These are phyloP conservation scores for Rhabdomys dilectus DNA, from an alignment of 2,113 vertebrate genomes.

Conservation along the genomic window DNA sequence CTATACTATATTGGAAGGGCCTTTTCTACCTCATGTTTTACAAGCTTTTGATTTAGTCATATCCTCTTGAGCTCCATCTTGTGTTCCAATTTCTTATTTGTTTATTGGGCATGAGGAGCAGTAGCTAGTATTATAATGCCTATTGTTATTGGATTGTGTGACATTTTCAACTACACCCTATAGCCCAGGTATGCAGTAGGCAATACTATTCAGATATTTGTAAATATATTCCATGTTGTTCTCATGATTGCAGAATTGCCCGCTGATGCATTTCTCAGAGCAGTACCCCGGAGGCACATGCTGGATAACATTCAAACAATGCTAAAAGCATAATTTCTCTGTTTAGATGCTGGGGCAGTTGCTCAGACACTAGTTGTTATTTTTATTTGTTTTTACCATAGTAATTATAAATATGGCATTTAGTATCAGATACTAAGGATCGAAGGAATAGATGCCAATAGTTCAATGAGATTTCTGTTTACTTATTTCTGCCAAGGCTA, in stretches of 20 bases:
- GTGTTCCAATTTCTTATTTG: not conserved
- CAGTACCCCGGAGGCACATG: not conserved
- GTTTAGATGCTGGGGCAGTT: not conserved
- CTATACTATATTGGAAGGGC: not conserved
- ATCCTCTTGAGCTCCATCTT: not conserved
- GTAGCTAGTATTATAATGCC: not conserved
- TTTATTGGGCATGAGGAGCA: not conserved
- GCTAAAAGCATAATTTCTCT: constrained; percentile 13
- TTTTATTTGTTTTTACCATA: not conserved
- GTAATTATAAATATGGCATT: not conserved
- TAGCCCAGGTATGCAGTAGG: not conserved
- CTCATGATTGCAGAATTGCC: not conserved
- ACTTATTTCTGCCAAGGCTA: not conserved
- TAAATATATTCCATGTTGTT: not conserved
- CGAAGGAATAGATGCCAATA: not conserved
- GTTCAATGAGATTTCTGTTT: not conserved
- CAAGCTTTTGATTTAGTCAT: not conserved
- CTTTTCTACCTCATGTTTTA: not conserved
- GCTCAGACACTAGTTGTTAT: not conserved
- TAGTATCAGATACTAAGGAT: not conserved
- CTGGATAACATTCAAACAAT: not conserved
- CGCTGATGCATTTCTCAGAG: not conserved
- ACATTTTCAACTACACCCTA: too few relatives aligned
- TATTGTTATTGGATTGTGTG: not conserved
- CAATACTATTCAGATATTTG: not conserved